Percentiles rank a stretch among this genome's conserved stretches.
Evolutionary conservation across 2,888 invertebrate species (phyloP).

Genomic region (Drosophila niveifrons): DNA sequence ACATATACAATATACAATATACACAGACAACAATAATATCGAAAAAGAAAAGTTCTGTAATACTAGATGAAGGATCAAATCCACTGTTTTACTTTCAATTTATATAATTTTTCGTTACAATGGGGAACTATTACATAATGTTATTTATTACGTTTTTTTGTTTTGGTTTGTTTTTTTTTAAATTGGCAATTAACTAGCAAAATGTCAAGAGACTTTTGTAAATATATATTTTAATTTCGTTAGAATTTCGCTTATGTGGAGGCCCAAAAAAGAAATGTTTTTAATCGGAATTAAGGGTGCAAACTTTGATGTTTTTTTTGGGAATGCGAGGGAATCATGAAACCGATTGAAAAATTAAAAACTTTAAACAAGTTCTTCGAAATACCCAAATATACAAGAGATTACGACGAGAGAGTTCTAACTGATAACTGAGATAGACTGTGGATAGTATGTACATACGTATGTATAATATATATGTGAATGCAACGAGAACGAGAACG

Average conservation of each 20-base stretch:
- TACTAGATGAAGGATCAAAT: constrained; percentile 85
- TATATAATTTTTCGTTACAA: constrained; percentile 68
- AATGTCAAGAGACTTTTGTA: constrained; percentile 5
- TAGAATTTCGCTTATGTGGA: constrained; percentile 54
- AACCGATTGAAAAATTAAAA: constrained; percentile 40
- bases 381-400: constrained; percentile 14
- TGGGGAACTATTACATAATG: constrained; percentile 37
- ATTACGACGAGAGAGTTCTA: constrained; percentile 30
- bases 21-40: constrained; percentile 63
- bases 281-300: constrained; percentile 5
- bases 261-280: constrained; percentile 13
- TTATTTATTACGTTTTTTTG: constrained; percentile 10
- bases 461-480: constrained; percentile 8
- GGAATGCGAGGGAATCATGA: constrained; percentile 32
- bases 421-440: constrained; percentile 29
- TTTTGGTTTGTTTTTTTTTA: constrained; percentile 20
- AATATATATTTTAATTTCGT: constrained; percentile 25
- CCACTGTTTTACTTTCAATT: constrained; percentile 85
- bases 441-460: constrained; percentile 8
- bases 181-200: constrained; percentile 51
- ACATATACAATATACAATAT: constrained; percentile 63
- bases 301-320: constrained; percentile 8
- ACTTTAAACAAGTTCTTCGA: constrained; percentile 22
- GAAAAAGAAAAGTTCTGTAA: constrained; percentile 59
- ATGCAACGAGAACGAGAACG: constrained; percentile 18